Conservation (phyloP, 2,797 vertebrate species). For the Urophycis tenuis region DNA sequence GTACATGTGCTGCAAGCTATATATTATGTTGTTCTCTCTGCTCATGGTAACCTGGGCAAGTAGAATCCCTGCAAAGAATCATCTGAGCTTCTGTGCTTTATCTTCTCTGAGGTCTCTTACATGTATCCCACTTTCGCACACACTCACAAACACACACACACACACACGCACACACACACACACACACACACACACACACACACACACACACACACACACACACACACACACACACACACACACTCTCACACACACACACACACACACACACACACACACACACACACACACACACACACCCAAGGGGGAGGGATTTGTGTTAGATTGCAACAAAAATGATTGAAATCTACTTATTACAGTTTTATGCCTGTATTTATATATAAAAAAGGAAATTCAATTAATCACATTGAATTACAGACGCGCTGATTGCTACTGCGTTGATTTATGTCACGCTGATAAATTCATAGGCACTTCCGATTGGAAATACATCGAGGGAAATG, state of each 20-base stretch:
- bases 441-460: conserved; percentile 36
- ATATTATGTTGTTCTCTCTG: background rate
- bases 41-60: background rate
- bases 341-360: background rate
- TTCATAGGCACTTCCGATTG: conserved; percentile 27
- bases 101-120: background rate
- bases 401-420: conserved; percentile 36
- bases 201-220: background rate
- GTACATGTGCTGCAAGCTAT: background rate
- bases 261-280: background rate
- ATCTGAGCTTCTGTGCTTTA: background rate
- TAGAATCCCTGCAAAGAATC: background rate
- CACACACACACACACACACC: background rate
- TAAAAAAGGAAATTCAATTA: conserved; percentile 8
- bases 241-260: background rate
- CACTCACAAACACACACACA: background rate
- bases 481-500: conserved; percentile 30
- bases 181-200: background rate
- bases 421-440: conserved; percentile 28
- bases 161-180: background rate
- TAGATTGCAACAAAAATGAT: background rate
- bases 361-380: conserved; percentile 11
- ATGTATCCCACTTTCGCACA: background rate
- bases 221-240: conserved; percentile 18
- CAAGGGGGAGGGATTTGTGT: background rate